A percentile compares a stretch with the other conserved stretches of the same genome.
phyloP scores from a whole-genome alignment of 2,113 vertebrate genomes.

The Nesogale talazaci region DNA sequence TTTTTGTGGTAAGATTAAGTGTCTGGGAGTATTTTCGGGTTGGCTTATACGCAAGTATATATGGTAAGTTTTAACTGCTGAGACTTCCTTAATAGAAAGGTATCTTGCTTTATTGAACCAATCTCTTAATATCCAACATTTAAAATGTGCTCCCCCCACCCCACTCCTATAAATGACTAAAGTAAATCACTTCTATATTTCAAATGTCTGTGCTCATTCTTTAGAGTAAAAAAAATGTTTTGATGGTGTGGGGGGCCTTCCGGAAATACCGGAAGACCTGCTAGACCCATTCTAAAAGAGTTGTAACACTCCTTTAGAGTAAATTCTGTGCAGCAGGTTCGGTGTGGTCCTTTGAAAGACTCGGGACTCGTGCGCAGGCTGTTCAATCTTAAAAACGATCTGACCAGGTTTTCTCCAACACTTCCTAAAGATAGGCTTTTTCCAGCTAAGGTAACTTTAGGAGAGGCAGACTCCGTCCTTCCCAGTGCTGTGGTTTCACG shows the following conservation, averaged over 20 bases:
- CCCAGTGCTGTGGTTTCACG: not conserved
- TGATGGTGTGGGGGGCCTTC: too few species aligned
- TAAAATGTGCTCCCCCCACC: not conserved
- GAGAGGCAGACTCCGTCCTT: not conserved
- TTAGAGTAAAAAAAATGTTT: conserved; percentile 11
- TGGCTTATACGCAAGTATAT: too few species aligned
- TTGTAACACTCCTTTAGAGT: too few species aligned
- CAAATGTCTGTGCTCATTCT: not conserved
- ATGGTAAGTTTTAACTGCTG: not conserved
- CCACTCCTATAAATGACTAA: not conserved
- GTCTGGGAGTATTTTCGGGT: too few species aligned
- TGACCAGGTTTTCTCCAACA: too few species aligned
- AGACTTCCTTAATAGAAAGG: not conserved
- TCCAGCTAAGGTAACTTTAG: not conserved
- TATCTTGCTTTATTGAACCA: not conserved
- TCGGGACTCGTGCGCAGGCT: not conserved
- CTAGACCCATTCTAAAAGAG: too few species aligned
- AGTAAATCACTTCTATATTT: not conserved
- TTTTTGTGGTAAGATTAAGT: too few species aligned
- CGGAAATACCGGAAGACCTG: too few species aligned
- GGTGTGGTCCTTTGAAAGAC: not conserved
- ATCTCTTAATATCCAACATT: not conserved
- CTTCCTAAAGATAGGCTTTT: not conserved
- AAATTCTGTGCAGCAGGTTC: not conserved
- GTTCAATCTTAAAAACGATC: not conserved